A percentile compares a stretch with the other conserved stretches of the same genome.
Evolutionary conservation across 2,888 invertebrate species (phyloP).

Genomic region (Ariolimax columbianus): DNA sequence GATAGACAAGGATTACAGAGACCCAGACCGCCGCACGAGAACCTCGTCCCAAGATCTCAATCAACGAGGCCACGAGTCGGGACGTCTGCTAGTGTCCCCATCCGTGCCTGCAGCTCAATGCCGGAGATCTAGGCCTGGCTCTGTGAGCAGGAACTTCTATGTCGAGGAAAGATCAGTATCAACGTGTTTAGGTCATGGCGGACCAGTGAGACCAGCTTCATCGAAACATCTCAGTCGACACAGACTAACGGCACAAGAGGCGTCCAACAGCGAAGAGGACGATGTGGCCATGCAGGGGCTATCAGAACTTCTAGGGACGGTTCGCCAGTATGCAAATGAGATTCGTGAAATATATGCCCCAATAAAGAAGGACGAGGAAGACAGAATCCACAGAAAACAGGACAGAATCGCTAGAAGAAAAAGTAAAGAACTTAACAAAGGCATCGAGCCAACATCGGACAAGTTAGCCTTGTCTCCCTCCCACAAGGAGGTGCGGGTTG

Average conservation of each 20-base stretch:
- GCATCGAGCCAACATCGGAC: neutral
- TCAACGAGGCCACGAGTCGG: neutral
- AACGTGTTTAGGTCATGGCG: neutral
- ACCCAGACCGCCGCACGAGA: neutral
- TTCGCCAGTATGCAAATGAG: slow-evolving; percentile 53
- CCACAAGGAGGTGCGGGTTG: slow-evolving; percentile 45
- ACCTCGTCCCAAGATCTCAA: neutral
- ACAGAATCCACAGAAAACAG: slow-evolving; percentile 5
- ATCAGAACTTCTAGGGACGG: slow-evolving; percentile 53
- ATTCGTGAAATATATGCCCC: slow-evolving; percentile 56
- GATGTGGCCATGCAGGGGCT: slow-evolving; percentile 51
- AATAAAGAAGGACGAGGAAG: slow-evolving; percentile 44
- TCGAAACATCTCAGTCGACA: neutral
- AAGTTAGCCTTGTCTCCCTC: neutral
- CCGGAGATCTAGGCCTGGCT: slow-evolving; percentile 4
- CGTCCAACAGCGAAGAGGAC: slow-evolving; percentile 47
- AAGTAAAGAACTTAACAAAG: slow-evolving; percentile 28
- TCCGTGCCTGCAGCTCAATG: neutral
- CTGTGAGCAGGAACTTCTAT: neutral
- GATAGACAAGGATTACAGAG: neutral
- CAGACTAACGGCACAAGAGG: neutral
- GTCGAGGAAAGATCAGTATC: neutral
- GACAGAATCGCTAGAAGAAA: slow-evolving; percentile 24
- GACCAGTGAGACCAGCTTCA: neutral
- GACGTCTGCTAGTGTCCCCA: neutral